Percentiles rank a stretch among this genome's conserved stretches.
These are phyloP conservation scores for Alces alces DNA, from an alignment of 2,113 vertebrate species.

Conservation along the genomic window DNA sequence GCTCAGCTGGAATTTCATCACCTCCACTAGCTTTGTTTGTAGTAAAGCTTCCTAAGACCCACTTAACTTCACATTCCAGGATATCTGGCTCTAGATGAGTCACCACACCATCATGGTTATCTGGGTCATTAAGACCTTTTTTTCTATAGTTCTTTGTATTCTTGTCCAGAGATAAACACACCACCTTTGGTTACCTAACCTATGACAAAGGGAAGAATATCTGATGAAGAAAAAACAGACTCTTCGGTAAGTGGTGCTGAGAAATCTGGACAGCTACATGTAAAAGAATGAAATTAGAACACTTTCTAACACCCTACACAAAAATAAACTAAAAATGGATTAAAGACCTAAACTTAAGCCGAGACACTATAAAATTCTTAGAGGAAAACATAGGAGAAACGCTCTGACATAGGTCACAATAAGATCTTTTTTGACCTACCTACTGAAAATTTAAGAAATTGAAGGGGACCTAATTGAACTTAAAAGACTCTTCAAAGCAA, in stretches of 20 bases:
- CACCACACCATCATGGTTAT: not conserved
- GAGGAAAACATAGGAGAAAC: not conserved
- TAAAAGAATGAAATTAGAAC: not conserved
- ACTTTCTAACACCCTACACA: not conserved
- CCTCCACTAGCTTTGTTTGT: not conserved
- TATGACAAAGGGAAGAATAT: not conserved
- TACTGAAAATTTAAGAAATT: not conserved
- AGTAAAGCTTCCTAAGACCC: not conserved
- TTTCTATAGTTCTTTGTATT: not conserved
- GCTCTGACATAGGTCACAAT: not conserved
- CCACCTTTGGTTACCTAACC: not conserved
- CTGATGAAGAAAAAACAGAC: not conserved
- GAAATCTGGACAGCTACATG: not conserved
- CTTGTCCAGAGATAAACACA: not conserved
- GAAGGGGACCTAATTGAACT: not conserved
- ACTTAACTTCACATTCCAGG: not conserved
- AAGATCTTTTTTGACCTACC: not conserved
- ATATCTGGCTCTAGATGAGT: not conserved
- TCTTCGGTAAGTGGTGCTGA: not conserved
- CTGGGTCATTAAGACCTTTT: not conserved
- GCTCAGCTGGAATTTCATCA: not conserved
- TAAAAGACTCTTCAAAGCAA: not conserved
- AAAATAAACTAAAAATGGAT: not conserved
- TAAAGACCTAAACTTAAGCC: not conserved
- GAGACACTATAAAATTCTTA: not conserved